Evolutionary conservation across 2,888 invertebrate species (phyloP).

Genomic region (Leucozona laternaria): DNA sequence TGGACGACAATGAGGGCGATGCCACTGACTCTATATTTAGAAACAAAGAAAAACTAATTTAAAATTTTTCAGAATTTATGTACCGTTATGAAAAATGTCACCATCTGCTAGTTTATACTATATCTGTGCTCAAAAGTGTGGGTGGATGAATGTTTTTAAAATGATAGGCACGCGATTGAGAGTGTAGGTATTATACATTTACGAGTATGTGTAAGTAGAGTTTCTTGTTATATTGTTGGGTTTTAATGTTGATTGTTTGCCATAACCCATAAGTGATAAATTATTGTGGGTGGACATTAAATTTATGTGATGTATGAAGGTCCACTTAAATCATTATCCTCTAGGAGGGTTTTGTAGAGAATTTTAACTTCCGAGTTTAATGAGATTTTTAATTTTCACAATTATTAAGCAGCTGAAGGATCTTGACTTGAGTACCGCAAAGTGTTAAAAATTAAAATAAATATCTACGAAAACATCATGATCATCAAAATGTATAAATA

Average conservation of each 20-base stretch:
- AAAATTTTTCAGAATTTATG: constrained; percentile 73
- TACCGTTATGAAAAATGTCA: constrained; percentile 73
- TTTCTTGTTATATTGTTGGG: constrained; percentile 35
- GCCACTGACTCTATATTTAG: constrained; percentile 55
- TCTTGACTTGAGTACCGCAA: background rate
- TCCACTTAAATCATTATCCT: constrained; percentile 42
- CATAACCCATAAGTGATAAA: constrained; percentile 67
- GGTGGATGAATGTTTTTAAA: constrained; percentile 47
- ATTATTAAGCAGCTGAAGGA: constrained; percentile 9
- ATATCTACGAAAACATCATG: background rate
- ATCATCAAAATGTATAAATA: too few species aligned
- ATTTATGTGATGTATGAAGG: constrained; percentile 23
- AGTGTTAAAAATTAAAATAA: background rate
- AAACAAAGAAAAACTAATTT: constrained; percentile 73
- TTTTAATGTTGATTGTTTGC: constrained; percentile 49
- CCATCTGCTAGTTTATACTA: constrained; percentile 49
- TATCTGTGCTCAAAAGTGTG: constrained; percentile 37
- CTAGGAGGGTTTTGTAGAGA: background rate
- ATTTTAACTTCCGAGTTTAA: background rate
- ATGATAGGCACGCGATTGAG: constrained; percentile 29
- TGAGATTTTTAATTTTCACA: constrained; percentile 11
- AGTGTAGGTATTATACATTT: background rate
- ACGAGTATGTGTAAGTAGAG: background rate
- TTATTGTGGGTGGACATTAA: constrained; percentile 69
- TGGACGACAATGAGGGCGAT: constrained; percentile 45